Base-by-base conservation (phyloP, 2,113 vertebrate species). In the Archocentrus centrarchus region DNA sequence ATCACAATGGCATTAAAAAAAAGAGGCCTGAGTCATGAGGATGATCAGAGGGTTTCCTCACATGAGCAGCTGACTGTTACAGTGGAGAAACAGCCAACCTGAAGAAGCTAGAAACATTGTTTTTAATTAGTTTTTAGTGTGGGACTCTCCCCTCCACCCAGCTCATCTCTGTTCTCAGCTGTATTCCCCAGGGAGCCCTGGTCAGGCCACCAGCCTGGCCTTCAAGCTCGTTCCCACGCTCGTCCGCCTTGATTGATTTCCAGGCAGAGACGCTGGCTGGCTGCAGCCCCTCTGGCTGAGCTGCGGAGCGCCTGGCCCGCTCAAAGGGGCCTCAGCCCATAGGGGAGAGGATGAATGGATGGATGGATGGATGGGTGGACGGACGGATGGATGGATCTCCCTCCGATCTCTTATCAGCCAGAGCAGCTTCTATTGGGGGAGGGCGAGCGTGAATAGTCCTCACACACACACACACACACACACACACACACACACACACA, bases 351-450 rank as follows among this genome's bases (percentile, higher is more conserved):
- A 44, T 64, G 83, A 80, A 57, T 11, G 81, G 84, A 77, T 59
- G 85, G 80, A 81, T 30, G 35, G 55, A 15, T 30, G 18, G 63
- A 47, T 4, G 22, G 77, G 22, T 6, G 77, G 82, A 79, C 24
- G 24, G 24, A 30, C 79, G 50, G 88, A 82, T 87, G 78, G 44
- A 83, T 87, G 75, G 59, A 88, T 85, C 81, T 89, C 80, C 30
- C 77, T 90, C 89, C 81, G 88, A 95, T 94, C 93, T 92, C 93
- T 95, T 96, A 96, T 96, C 96, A 88, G 93, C 89, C 76, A 90
- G 81, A 91, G 79, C 96, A 96, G 96, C 91, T 91, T 92, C 89
- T 89, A 41, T 60, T 82, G 66, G 86, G 83, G 82, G 91, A 79
- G 85, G 78, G 24, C 11, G 37, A 53, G 57, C 88, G 86, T 91